Evolutionary conservation across 2,113 vertebrate species (phyloP).

Genomic region (Patagioenas fasciata): DNA sequence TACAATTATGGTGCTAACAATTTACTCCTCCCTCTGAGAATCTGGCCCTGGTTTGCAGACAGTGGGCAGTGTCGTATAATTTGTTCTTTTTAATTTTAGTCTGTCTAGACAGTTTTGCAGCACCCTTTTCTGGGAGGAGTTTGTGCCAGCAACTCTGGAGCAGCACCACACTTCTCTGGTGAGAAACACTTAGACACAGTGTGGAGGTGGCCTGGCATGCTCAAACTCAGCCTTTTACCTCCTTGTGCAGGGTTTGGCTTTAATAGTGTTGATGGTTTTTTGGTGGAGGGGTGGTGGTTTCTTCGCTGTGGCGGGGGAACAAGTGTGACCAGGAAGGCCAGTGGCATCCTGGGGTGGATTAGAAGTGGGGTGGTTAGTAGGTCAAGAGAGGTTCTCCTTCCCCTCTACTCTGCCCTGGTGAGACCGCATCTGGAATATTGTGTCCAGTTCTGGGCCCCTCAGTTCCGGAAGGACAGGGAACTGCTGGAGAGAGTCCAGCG

Average conservation of each 20-base stretch:
- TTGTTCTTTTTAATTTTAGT: conserved; percentile 56
- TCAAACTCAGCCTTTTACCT: not conserved
- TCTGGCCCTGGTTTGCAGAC: conserved; percentile 23
- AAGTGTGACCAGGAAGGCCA: not conserved
- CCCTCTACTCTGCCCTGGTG: too few species aligned
- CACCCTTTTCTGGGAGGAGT: not conserved
- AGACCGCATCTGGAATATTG: too few species aligned
- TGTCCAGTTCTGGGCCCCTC: too few species aligned
- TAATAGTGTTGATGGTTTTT: not conserved
- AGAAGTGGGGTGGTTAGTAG: too few species aligned
- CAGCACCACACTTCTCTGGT: not conserved
- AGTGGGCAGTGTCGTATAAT: conserved; percentile 42
- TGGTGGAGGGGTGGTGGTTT: not conserved
- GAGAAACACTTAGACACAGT: not conserved
- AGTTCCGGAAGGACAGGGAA: too few species aligned
- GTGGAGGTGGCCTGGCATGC: not conserved
- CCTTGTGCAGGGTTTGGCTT: not conserved
- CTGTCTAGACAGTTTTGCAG: conserved; percentile 50
- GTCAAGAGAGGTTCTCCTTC: too few species aligned
- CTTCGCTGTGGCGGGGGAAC: not conserved
- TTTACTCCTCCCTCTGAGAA: conserved; percentile 33
- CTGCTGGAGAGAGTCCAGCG: too few species aligned
- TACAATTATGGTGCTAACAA: not conserved
- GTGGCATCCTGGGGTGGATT: too few species aligned
- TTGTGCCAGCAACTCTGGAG: conserved; percentile 6